phyloP scores from a whole-genome alignment of 2,888 invertebrate genomes.

The Drosophila mimica region DNA sequence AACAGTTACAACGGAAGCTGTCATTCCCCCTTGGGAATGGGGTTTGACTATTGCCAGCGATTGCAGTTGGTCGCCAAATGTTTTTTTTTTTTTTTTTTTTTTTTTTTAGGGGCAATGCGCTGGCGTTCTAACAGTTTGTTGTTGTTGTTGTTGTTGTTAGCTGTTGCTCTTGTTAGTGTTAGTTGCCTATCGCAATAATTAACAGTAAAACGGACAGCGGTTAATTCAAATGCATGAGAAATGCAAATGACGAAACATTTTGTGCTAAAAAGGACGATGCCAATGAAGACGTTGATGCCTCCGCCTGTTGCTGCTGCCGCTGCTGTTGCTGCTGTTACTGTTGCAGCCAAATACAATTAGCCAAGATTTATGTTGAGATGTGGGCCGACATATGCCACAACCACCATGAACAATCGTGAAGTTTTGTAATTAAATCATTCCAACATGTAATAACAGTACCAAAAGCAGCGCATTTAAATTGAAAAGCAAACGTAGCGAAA shows the following conservation, averaged over 20 bases:
- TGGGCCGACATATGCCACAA: constrained; percentile 7
- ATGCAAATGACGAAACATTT: constrained; percentile 75
- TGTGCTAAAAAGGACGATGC: constrained; percentile 65
- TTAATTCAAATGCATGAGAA: constrained; percentile 80
- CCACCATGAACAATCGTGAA: background rate
- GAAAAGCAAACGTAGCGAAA: background rate
- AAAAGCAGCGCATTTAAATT: background rate
- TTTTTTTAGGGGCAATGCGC: constrained; percentile 32
- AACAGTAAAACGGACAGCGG: constrained; percentile 77
- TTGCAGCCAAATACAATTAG: constrained; percentile 48
- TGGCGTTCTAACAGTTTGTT: constrained; percentile 40
- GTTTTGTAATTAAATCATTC: constrained; percentile 10
- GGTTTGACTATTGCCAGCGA: constrained; percentile 54
- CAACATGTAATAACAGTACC: background rate
- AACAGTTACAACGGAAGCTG: constrained; percentile 81
- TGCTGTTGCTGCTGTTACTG: background rate
- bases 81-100: constrained; percentile 7
- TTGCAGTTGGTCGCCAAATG: constrained; percentile 42
- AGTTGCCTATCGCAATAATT: constrained; percentile 76
- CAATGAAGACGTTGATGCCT: constrained; percentile 66
- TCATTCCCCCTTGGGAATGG: constrained; percentile 77
- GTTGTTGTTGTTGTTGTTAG: constrained; percentile 32
- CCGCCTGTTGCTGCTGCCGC: constrained; percentile 21
- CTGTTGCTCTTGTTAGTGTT: constrained; percentile 50
- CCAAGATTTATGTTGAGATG: constrained; percentile 50